These are phyloP conservation scores for Cheirogaleus medius DNA, from an alignment of 2,113 vertebrate species.

Conservation along the genomic window DNA sequence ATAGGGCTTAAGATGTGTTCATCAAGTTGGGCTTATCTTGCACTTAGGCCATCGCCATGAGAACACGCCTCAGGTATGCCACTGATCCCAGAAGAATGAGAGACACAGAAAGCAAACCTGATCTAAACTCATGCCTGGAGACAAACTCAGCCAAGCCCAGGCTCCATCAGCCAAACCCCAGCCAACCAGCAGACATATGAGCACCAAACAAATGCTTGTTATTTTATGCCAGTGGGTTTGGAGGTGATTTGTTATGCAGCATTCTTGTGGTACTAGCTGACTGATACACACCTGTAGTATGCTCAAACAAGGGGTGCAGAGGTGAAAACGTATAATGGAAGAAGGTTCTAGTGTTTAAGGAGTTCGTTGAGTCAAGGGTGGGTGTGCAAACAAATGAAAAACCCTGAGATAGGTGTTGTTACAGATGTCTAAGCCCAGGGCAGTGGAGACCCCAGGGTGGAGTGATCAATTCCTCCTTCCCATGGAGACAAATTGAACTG, in stretches of 20 bases:
- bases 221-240: background rate
- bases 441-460: rapidly evolving
- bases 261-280: background rate
- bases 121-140: too few species aligned
- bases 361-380: background rate
- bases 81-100: background rate
- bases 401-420: rapidly evolving
- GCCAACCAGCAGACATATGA: rapidly evolving
- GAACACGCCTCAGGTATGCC: rapidly evolving
- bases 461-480: background rate
- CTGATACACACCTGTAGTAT: background rate
- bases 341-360: background rate
- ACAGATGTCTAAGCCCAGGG: background rate
- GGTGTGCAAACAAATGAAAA: too few species aligned
- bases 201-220: background rate
- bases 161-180: rapidly evolving
- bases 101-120: background rate
- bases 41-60: background rate
- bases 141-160: background rate
- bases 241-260: background rate
- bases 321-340: background rate
- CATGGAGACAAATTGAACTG: background rate
- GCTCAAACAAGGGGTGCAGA: background rate
- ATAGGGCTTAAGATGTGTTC: background rate
- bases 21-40: background rate